Conservation (phyloP, 2,888 invertebrate species). For the Drosophila flavopinicola region DNA sequence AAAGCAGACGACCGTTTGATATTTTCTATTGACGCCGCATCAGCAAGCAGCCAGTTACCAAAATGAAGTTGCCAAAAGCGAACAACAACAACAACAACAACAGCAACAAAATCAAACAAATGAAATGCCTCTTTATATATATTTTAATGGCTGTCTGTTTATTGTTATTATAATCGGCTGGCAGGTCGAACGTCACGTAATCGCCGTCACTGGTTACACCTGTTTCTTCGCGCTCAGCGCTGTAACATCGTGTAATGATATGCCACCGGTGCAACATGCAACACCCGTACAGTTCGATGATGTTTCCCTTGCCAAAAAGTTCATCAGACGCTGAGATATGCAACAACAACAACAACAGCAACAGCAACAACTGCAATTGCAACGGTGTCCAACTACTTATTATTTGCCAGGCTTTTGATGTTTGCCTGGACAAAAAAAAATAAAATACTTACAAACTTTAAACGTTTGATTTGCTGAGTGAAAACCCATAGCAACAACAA, state of each 20-base stretch:
- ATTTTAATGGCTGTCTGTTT: constrained; percentile 39
- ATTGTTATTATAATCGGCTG: constrained; percentile 69
- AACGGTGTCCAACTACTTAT: constrained; percentile 45
- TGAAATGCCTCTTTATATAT: constrained; percentile 33
- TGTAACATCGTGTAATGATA: constrained; percentile 68
- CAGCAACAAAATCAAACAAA: constrained; percentile 23
- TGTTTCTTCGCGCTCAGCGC: constrained; percentile 50
- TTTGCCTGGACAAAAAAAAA: constrained; percentile 24
- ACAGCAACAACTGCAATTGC: constrained; percentile 19
- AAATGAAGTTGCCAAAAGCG: constrained; percentile 45
- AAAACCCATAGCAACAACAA: constrained; percentile 12
- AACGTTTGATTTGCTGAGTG: constrained; percentile 51
- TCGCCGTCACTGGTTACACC: constrained; percentile 74
- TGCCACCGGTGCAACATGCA: constrained; percentile 58
- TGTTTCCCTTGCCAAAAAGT: constrained; percentile 58
- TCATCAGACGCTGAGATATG: constrained; percentile 71
- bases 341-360: constrained; percentile 21
- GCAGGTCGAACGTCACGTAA: constrained; percentile 70
- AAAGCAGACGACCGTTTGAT: constrained; percentile 65
- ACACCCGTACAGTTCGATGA: constrained; percentile 25
- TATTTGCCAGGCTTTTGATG: constrained; percentile 55
- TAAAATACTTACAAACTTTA: too few relatives aligned
- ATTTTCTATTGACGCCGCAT: constrained; percentile 55
- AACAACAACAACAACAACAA: constrained; percentile 20
- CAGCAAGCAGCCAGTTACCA: constrained; percentile 24